These are phyloP conservation scores for Empis stercorea DNA, from an alignment of 2,888 invertebrate species.

Conservation along the genomic window DNA sequence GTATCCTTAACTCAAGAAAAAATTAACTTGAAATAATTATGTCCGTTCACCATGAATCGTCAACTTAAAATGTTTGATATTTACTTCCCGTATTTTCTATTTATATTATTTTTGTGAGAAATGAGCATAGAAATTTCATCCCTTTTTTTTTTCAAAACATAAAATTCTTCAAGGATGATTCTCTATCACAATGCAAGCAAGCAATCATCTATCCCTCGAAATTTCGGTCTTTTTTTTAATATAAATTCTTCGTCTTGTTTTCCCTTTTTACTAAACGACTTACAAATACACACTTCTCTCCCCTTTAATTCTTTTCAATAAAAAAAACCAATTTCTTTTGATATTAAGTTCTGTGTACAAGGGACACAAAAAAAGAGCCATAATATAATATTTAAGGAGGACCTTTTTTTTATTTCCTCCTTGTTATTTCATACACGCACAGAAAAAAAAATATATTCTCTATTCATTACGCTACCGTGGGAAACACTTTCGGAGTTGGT, in stretches of 20 bases:
- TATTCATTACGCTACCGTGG: slow-evolving; percentile 27
- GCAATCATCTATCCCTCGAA: too few species aligned
- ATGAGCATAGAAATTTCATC: slow-evolving; percentile 13
- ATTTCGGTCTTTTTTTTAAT: too few species aligned
- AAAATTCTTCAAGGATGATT: too few species aligned
- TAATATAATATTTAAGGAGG: background rate
- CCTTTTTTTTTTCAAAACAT: slow-evolving; percentile 32
- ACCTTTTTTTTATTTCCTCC: slow-evolving; percentile 2
- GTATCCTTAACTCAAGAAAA: background rate
- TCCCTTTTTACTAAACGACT: too few species aligned
- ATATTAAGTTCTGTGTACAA: background rate
- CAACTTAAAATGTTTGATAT: slow-evolving; percentile 29
- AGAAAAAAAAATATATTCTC: slow-evolving; percentile 7
- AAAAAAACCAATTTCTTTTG: slow-evolving; percentile 8
- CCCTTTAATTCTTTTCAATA: slow-evolving; percentile 1
- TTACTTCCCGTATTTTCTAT: slow-evolving; percentile 23
- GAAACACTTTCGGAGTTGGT: slow-evolving; percentile 33
- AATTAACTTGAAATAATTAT: background rate
- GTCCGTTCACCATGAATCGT: slow-evolving; percentile 24
- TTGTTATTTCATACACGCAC: slow-evolving; percentile 6
- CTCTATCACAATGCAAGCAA: too few species aligned
- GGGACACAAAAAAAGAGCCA: slow-evolving; percentile 3
- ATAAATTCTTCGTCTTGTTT: too few species aligned
- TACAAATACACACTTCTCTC: too few species aligned
- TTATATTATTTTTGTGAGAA: slow-evolving; percentile 32